Conservation (phyloP, 2,113 vertebrate genomes). For the Sminthopsis crassicaudata region DNA sequence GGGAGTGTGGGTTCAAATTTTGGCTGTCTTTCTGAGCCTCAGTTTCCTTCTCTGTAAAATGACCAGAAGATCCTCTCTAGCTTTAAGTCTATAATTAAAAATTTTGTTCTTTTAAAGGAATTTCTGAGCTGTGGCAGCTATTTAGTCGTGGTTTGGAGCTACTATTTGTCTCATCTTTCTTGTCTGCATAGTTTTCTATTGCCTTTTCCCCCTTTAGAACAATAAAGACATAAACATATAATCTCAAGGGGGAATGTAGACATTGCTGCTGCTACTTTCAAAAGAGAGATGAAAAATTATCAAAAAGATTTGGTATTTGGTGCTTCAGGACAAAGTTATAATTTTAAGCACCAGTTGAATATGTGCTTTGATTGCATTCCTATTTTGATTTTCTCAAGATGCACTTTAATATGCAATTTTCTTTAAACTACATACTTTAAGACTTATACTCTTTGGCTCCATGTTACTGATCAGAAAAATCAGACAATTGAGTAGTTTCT, state of each 20-base stretch:
- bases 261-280: conserved; percentile 76
- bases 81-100: conserved; percentile 1
- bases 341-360: neutral
- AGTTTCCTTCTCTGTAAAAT: neutral
- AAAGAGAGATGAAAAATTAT: conserved; percentile 51
- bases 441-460: neutral
- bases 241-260: conserved; percentile 66
- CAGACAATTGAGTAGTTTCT: neutral
- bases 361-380: neutral
- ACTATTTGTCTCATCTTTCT: neutral
- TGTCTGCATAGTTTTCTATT: conserved; percentile 3
- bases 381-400: neutral
- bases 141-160: conserved; percentile 43
- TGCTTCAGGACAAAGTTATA: neutral
- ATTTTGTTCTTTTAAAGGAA: conserved; percentile 38
- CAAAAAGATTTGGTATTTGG: neutral
- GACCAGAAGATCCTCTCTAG: neutral
- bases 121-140: neutral
- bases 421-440: neutral
- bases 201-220: neutral
- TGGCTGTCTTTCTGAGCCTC: neutral
- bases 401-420: neutral
- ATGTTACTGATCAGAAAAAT: neutral
- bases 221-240: conserved; percentile 20
- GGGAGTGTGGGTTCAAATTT: neutral